Percentiles rank a stretch among this genome's conserved stretches.
Evolutionary conservation across 2,888 invertebrate genomes (phyloP).

Genomic region (Exocentrus adspersus): DNA sequence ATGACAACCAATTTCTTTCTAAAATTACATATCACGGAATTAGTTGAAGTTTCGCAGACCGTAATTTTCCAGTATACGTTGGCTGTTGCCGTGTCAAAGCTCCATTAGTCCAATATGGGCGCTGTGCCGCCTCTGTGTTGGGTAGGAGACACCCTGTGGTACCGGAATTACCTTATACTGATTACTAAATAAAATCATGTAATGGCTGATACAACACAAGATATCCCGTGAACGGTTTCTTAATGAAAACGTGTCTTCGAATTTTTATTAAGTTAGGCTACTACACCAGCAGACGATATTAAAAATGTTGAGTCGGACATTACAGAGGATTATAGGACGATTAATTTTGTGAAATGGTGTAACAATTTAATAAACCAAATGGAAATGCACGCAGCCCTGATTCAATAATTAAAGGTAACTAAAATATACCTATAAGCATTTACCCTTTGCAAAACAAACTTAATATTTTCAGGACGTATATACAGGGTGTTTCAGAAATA

Average conservation of each 20-base stretch:
- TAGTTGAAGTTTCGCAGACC: slow-evolving; percentile 58
- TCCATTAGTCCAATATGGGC: slow-evolving; percentile 54
- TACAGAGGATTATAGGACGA: no score
- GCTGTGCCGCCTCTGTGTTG: slow-evolving; percentile 51
- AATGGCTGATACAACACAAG: slow-evolving; percentile 53
- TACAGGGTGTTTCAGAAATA: no score
- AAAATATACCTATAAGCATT: no score
- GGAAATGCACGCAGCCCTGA: no score
- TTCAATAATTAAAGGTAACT: no score
- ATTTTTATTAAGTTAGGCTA: slow-evolving; percentile 9
- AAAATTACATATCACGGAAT: slow-evolving; percentile 55
- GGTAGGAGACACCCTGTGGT: slow-evolving; percentile 63
- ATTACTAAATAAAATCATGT: slow-evolving; percentile 61
- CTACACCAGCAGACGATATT: no score
- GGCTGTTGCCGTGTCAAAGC: slow-evolving; percentile 56
- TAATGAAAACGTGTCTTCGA: slow-evolving; percentile 21
- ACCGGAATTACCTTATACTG: slow-evolving; percentile 62
- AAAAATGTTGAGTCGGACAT: no score
- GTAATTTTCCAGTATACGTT: slow-evolving; percentile 58
- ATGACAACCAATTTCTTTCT: slow-evolving; percentile 47
- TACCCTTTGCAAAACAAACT: no score
- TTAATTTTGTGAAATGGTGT: no score
- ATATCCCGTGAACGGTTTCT: slow-evolving; percentile 35
- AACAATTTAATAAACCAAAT: no score
- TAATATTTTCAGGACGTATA: no score